Evolutionary conservation across 2,797 vertebrate genomes (phyloP).

Genomic region (Leuciscus waleckii): DNA sequence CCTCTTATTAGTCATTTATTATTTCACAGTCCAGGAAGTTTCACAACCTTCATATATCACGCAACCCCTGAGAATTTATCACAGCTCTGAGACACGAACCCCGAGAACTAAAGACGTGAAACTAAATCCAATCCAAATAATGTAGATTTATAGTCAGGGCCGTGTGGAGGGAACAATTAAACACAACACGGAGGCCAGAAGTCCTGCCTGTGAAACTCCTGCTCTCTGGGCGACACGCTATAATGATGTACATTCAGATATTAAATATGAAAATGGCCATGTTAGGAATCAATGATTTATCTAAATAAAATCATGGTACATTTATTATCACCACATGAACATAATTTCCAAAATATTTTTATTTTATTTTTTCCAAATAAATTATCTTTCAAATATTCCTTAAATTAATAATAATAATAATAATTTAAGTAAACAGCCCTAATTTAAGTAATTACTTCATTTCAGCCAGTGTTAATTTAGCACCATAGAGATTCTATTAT

Average conservation of each 20-base stretch:
- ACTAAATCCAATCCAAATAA: constrained; percentile 62
- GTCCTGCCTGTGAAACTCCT: background rate
- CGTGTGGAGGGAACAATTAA: constrained; percentile 48
- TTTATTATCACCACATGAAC: background rate
- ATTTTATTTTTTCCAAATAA: too few relatives aligned
- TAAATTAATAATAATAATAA: background rate
- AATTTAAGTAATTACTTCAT: background rate
- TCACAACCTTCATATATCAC: constrained; percentile 52
- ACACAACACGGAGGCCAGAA: background rate
- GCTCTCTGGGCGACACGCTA: background rate
- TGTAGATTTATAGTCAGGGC: constrained; percentile 47
- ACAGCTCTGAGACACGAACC: constrained; percentile 23
- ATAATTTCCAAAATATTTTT: background rate
- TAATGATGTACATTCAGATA: background rate
- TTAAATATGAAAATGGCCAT: background rate
- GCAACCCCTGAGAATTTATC: constrained; percentile 48
- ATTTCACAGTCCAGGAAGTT: constrained; percentile 1
- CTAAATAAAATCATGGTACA: background rate
- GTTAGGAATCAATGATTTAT: background rate
- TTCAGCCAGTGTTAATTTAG: background rate
- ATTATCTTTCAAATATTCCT: background rate
- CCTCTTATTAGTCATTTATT: constrained; percentile 41
- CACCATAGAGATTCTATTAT: too few relatives aligned
- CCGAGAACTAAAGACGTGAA: constrained; percentile 52
- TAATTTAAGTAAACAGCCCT: background rate